Base-by-base conservation (phyloP, 2,113 vertebrate genomes). In the Sinocyclocheilus grahami region DNA sequence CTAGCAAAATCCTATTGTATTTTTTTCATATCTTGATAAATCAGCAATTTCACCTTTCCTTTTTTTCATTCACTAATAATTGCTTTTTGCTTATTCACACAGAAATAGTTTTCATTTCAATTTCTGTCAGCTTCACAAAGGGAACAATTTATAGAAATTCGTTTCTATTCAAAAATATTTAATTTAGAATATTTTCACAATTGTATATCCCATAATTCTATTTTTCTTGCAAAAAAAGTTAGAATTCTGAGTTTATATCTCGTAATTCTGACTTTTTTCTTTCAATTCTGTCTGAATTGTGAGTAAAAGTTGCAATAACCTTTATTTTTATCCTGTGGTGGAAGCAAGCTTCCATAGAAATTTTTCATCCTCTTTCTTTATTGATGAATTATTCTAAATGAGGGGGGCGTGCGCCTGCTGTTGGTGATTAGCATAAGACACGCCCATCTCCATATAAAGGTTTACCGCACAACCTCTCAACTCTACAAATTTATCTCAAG, bases 11-110 rank as follows among this genome's bases (percentile, higher is more conserved):
- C 51, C 16, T 33, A n/a, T 22, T 79, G 75, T 18, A 24, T 33
- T 63, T 27, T 51, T 51, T 27, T 6, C 12, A 3, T 51, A 51
- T 20, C 80, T 69, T 82, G 46, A 69, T 82, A 82, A 69, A 82
- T 30, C 24, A 20, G 60, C 24, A 46, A 27, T 65, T 80, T 63
- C 78, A 80, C 27, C 6, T 55, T 62, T 75, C 2, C 20, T 46
- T n/a, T 75, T 46, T 46, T 46, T 24, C 37, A 75, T 24, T 3
- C 5, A 46, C 5, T 24, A 75, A 48, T 24, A 75, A 75, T 48
- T 75, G 39, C 72, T 24, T 7, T 11, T 39, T 75, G 72, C 39
- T 13, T 75, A 46, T 46, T n/a, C 8, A 71, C 2, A 71, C 3
- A 71, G 33, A 71, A 20, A 71, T 7, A 6, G 63, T 30, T 67